Percentiles rank a stretch among this genome's conserved stretches.
Conservation (phyloP, 1,140 invertebrate genomes). For the Cydia fagiglandana region DNA sequence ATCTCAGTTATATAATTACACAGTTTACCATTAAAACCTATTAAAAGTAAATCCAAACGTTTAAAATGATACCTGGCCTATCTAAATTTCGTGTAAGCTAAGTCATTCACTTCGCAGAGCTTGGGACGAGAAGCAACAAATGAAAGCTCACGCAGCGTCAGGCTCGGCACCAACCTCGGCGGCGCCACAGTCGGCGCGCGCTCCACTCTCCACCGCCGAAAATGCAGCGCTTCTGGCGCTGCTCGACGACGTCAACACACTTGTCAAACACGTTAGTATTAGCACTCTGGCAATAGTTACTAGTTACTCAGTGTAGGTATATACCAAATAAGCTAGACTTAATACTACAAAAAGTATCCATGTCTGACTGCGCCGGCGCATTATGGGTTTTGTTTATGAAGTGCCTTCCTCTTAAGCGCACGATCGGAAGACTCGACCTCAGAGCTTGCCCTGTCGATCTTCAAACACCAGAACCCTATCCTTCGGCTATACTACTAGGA, state of each 20-base stretch:
- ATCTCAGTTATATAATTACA: neutral
- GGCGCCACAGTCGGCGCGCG: conserved; percentile 51
- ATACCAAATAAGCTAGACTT: too few species aligned
- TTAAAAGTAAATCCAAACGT: neutral
- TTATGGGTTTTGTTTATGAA: too few species aligned
- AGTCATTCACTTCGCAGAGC: conserved; percentile 61
- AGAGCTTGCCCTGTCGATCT: too few species aligned
- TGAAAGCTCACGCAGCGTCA: conserved; percentile 58
- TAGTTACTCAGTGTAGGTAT: too few species aligned
- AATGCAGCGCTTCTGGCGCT: conserved; percentile 87
- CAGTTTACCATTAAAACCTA: too few species aligned
- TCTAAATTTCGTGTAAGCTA: neutral
- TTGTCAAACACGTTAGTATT: conserved; percentile 89
- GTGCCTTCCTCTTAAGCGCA: too few species aligned
- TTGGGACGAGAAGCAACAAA: conserved; percentile 95
- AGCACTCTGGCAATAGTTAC: conserved; percentile 51
- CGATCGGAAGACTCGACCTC: too few species aligned
- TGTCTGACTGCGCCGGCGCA: too few species aligned
- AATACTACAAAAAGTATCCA: too few species aligned
- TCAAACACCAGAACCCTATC: too few species aligned
- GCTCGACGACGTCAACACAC: conserved; percentile 88
- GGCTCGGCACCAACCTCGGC: conserved; percentile 33
- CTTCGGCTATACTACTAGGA: too few species aligned
- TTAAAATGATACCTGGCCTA: neutral
- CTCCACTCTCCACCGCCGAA: conserved; percentile 84